Evolutionary conservation across 2,888 invertebrate species (phyloP).

Genomic region (Brachylomia viminalis): DNA sequence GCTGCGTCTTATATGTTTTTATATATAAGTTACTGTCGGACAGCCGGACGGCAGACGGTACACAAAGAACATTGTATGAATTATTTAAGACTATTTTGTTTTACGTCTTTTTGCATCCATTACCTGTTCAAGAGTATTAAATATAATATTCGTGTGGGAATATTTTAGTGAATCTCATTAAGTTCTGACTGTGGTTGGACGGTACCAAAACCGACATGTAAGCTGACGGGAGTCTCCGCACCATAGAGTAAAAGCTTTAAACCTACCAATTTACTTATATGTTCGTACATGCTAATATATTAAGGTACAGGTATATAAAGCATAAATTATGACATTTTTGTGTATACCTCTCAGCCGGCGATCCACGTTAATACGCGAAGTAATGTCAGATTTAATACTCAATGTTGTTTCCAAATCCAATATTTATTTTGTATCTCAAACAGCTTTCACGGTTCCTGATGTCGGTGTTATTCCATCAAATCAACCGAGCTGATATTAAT

Average conservation of each 20-base stretch:
- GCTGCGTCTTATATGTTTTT: background rate
- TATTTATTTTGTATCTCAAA: constrained; percentile 31
- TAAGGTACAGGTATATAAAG: background rate
- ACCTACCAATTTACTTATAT: background rate
- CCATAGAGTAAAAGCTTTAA: background rate
- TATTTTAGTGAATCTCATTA: background rate
- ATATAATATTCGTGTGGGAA: background rate
- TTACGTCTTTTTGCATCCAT: background rate
- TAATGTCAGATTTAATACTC: constrained; percentile 21
- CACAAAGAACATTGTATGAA: background rate
- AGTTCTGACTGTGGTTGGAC: background rate
- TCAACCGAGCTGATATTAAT: constrained; percentile 7
- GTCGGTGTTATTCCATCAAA: constrained; percentile 19
- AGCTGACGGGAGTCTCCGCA: background rate
- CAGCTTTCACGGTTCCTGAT: constrained; percentile 7
- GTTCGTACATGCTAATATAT: background rate
- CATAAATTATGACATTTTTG: background rate
- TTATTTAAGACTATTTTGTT: constrained; percentile 13
- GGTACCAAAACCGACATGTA: background rate
- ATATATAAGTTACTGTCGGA: background rate
- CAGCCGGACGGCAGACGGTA: background rate
- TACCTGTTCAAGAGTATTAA: background rate
- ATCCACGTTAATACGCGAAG: constrained; percentile 3
- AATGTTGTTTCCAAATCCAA: constrained; percentile 29
- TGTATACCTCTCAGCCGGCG: background rate